These are phyloP conservation scores for Macaria liturata DNA, from an alignment of 2,888 invertebrate genomes.

Conservation along the genomic window DNA sequence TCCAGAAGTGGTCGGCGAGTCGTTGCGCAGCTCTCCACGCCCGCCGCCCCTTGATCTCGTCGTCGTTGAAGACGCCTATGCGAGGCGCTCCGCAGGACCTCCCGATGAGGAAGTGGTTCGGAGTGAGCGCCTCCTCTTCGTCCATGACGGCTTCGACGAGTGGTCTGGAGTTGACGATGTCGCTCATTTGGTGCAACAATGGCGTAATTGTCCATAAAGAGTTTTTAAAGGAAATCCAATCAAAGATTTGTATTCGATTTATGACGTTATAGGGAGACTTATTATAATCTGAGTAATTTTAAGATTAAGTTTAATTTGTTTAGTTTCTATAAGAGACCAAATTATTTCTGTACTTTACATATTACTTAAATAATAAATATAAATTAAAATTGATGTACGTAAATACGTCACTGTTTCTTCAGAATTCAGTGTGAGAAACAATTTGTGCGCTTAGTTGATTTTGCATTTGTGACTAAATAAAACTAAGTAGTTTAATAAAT, in stretches of 20 bases:
- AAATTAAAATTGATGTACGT: constrained; percentile 14
- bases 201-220: background rate
- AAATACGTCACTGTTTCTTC: constrained; percentile 23
- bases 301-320: constrained; percentile 8
- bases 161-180: too few species aligned
- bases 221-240: constrained; percentile 2
- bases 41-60: too few species aligned
- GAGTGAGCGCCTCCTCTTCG: too few species aligned
- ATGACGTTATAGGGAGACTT: constrained; percentile 1
- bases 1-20: too few species aligned
- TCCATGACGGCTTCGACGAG: too few species aligned
- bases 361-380: constrained; percentile 4
- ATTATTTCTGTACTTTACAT: constrained; percentile 4
- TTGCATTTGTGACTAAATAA: constrained; percentile 21
- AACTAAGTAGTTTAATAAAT: constrained; percentile 6
- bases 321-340: constrained; percentile 2
- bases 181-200: constrained; percentile 9
- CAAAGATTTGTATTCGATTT: constrained; percentile 2
- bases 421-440: constrained; percentile 18
- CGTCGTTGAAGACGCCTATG: too few species aligned
- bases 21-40: too few species aligned
- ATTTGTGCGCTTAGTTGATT: constrained; percentile 9
- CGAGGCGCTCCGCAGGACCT: too few species aligned
- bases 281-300: constrained; percentile 7
- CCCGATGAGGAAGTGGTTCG: too few species aligned